Conservation (phyloP, 2,113 vertebrate genomes). For the Solea senegalensis region DNA sequence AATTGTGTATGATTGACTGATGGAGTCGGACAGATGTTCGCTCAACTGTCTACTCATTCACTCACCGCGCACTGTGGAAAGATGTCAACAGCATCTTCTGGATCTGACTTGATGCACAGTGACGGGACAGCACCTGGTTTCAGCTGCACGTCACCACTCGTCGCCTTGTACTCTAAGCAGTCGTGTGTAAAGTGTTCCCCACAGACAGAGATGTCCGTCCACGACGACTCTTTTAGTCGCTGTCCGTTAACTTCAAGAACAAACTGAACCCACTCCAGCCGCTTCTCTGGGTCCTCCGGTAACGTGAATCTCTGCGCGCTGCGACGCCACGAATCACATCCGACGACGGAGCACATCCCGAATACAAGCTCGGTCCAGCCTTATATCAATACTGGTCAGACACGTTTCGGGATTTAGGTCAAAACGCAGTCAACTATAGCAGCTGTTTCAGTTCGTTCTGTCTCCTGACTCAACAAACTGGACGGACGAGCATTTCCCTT, state of each 20-base stretch:
- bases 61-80: not conserved
- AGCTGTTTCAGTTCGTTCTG: too few relatives aligned
- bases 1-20: too few relatives aligned
- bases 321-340: constrained; percentile 31
- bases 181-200: constrained; percentile 50
- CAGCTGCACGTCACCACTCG: constrained; percentile 19
- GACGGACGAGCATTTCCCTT: too few relatives aligned
- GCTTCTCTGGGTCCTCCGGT: constrained; percentile 54
- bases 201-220: constrained; percentile 59
- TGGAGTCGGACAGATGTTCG: too few relatives aligned
- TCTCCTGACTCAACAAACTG: too few relatives aligned
- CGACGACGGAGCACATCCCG: constrained; percentile 53
- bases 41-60: not conserved
- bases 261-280: constrained; percentile 60
- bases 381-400: too few relatives aligned
- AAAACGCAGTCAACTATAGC: too few relatives aligned
- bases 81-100: not conserved
- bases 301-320: constrained; percentile 30
- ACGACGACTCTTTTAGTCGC: constrained; percentile 35
- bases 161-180: constrained; percentile 26
- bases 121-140: constrained; percentile 46
- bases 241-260: constrained; percentile 39
- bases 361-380: not conserved
- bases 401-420: too few relatives aligned
- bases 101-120: constrained; percentile 9